Conservation (phyloP, 2,797 vertebrate species). For the Eremophila alpestris region DNA sequence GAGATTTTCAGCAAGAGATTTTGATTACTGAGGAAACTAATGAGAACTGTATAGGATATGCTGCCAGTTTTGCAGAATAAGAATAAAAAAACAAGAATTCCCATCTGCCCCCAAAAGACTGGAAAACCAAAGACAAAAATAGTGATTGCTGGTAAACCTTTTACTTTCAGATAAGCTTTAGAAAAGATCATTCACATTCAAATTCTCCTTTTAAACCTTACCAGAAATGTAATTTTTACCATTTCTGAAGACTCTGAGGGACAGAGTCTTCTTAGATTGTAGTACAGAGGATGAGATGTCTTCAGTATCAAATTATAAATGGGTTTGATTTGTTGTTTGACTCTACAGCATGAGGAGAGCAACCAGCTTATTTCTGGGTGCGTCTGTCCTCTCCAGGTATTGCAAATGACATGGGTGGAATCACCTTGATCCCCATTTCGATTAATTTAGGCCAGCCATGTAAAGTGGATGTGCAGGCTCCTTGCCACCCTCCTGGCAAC, state of each 20-base stretch:
- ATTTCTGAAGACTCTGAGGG: neutral
- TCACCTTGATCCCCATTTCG: constrained; percentile 85
- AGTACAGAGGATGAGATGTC: neutral
- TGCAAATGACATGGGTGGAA: constrained; percentile 77
- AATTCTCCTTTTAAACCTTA: neutral
- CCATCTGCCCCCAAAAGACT: neutral
- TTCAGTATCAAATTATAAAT: neutral
- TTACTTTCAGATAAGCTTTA: neutral
- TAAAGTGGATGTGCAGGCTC: constrained; percentile 70
- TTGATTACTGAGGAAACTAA: neutral
- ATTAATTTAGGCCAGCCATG: constrained; percentile 57
- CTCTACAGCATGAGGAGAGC: neutral
- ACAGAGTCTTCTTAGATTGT: neutral
- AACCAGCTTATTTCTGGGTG: neutral
- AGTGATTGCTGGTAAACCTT: neutral
- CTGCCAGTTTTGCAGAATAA: neutral
- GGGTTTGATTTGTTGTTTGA: neutral
- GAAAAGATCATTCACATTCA: neutral
- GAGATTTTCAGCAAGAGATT: neutral
- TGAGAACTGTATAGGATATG: neutral
- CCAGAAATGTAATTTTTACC: neutral
- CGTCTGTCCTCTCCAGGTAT: constrained; percentile 73
- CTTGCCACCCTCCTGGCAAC: constrained; percentile 58
- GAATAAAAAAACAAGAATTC: neutral
- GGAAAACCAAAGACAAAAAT: neutral